phyloP scores from a whole-genome alignment of 1,140 invertebrate genomes.

The Homarus americanus region DNA sequence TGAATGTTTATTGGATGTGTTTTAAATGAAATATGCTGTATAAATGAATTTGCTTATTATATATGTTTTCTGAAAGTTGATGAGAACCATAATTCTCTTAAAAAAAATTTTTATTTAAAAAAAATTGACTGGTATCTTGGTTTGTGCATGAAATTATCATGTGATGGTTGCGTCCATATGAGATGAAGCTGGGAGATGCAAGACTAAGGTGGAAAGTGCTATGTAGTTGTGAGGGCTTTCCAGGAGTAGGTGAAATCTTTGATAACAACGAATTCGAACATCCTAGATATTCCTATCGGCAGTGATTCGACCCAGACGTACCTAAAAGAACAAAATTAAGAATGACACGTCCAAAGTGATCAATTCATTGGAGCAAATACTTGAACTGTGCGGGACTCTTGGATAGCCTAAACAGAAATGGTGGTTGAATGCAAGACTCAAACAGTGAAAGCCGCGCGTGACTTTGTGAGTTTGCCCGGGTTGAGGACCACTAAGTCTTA shows the following conservation, averaged over 20 bases:
- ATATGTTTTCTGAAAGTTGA: conserved; percentile 8
- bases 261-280: not conserved
- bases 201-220: conserved; percentile 41
- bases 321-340: conserved; percentile 34
- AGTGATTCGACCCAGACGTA: conserved; percentile 31
- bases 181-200: not conserved
- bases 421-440: conserved; percentile 59
- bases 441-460: conserved; percentile 47
- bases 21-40: too few relatives aligned
- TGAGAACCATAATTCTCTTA: not conserved
- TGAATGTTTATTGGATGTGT: too few relatives aligned
- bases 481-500: conserved; percentile 51
- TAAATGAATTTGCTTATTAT: not conserved
- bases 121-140: not conserved
- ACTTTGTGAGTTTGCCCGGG: conserved; percentile 44
- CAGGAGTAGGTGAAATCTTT: conserved; percentile 60
- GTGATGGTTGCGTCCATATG: not conserved
- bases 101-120: not conserved
- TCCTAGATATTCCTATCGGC: conserved; percentile 14
- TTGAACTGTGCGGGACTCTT: conserved; percentile 57
- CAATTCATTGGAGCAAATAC: conserved; percentile 25
- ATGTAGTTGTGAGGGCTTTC: conserved; percentile 59
- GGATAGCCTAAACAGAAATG: conserved; percentile 58
- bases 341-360: conserved; percentile 28
- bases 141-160: conserved; percentile 6